A percentile compares a stretch with the other conserved stretches of the same genome.
Evolutionary conservation across 1,140 invertebrate species (phyloP).

Genomic region (Lepidurus arcticus): DNA sequence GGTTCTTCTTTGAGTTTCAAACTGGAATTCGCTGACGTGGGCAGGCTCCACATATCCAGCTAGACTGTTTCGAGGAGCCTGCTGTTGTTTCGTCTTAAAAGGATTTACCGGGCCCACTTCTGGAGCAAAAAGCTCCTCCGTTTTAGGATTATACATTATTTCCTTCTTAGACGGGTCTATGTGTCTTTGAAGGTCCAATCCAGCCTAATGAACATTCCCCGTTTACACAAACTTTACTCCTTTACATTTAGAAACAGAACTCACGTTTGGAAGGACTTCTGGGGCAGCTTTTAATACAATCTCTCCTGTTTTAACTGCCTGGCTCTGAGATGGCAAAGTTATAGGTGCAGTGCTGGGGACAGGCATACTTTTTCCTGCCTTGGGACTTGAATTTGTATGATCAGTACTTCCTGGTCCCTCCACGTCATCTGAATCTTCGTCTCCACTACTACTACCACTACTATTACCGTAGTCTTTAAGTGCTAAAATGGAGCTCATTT

Average conservation of each 20-base stretch:
- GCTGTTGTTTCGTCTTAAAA: conserved; percentile 80
- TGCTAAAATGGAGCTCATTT: conserved; percentile 49
- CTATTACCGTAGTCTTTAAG: conserved; percentile 60
- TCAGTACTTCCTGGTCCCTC: conserved; percentile 43
- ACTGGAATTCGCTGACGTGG: conserved; percentile 94
- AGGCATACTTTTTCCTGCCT: conserved; percentile 59
- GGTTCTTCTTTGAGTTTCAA: conserved; percentile 94
- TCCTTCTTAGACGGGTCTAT: conserved; percentile 71
- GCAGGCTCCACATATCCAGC: conserved; percentile 92
- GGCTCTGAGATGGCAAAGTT: conserved; percentile 19
- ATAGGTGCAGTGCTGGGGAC: conserved; percentile 31
- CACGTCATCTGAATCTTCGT: conserved; percentile 39
- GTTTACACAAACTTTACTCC: conserved; percentile 28
- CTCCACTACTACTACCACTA: conserved; percentile 49
- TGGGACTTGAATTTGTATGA: conserved; percentile 70
- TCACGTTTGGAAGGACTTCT: conserved; percentile 15
- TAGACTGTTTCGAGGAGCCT: conserved; percentile 80
- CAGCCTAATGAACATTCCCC: conserved; percentile 45
- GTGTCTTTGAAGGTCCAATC: conserved; percentile 46
- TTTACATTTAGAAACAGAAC: conserved; percentile 35
- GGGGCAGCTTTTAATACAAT: conserved; percentile 30
- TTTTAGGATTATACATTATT: conserved; percentile 86
- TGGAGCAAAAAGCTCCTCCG: conserved; percentile 91
- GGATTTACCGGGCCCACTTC: conserved; percentile 85
- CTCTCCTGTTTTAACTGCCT: conserved; percentile 20